Conservation (phyloP, 2,888 invertebrate genomes). For the Oscheius sp. region DNA sequence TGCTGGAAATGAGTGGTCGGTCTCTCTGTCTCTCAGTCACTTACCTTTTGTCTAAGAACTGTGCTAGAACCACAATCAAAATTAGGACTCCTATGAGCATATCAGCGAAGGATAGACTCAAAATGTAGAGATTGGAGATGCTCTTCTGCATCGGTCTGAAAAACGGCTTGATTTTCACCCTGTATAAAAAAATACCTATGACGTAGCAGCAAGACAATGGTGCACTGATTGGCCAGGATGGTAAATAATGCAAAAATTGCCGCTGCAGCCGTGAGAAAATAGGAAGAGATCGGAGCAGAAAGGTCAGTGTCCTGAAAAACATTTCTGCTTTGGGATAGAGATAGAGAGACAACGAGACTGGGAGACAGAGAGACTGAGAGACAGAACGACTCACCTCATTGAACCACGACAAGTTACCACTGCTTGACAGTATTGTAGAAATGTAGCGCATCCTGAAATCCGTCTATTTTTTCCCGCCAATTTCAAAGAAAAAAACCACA, state of each 20-base stretch:
- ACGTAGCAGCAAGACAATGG: conserved; percentile 43
- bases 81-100: conserved; percentile 58
- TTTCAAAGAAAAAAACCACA: neutral
- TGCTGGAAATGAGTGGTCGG: conserved; percentile 28
- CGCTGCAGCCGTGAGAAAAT: conserved; percentile 13
- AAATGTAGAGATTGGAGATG: conserved; percentile 65
- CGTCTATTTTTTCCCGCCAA: neutral
- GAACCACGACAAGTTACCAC: neutral
- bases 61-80: conserved; percentile 57
- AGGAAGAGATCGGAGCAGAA: conserved; percentile 20
- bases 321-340: neutral
- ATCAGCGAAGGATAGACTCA: conserved; percentile 61
- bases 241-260: conserved; percentile 33
- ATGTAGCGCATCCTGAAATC: conserved; percentile 13
- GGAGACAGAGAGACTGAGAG: too few species aligned
- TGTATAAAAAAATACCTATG: conserved; percentile 15
- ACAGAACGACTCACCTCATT: conserved; percentile 1
- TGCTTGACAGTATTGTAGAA: neutral
- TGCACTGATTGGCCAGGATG: conserved; percentile 46
- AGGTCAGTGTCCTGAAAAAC: conserved; percentile 19
- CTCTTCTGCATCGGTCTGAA: conserved; percentile 51
- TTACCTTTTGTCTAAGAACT: conserved; percentile 42
- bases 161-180: neutral
- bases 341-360: too few species aligned
- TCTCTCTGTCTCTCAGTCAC: neutral